Evolutionary conservation across 2,888 invertebrate genomes (phyloP).

Genomic region (Liodrosophila aerea): DNA sequence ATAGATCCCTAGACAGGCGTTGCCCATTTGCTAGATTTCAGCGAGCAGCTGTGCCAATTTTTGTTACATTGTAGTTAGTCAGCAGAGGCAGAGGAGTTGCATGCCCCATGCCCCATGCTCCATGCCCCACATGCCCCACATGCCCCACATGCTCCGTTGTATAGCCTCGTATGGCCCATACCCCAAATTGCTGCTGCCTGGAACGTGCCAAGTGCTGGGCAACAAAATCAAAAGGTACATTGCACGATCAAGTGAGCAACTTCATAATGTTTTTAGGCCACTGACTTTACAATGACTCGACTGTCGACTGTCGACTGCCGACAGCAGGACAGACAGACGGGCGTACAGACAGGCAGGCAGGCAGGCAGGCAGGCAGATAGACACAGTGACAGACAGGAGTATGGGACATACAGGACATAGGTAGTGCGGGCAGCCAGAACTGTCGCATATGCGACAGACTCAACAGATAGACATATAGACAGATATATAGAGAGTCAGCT

Average conservation of each 20-base stretch:
- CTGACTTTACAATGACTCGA: slow-evolving; percentile 71
- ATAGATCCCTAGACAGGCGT: slow-evolving; percentile 25
- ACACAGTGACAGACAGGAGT: slow-evolving; percentile 3
- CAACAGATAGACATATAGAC: slow-evolving; percentile 19
- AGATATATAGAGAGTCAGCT: slow-evolving; percentile 9
- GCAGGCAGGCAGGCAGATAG: slow-evolving; percentile 1
- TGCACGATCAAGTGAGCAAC: slow-evolving; percentile 81
- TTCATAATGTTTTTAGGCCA: slow-evolving; percentile 78
- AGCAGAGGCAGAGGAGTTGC: background rate
- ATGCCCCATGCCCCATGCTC: background rate
- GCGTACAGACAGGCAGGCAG: background rate
- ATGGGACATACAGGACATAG: background rate
- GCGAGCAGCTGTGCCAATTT: slow-evolving; percentile 43
- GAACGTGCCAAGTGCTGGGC: slow-evolving; percentile 80
- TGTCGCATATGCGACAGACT: slow-evolving; percentile 22
- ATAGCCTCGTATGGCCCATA: background rate
- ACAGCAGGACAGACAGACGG: too few species aligned
- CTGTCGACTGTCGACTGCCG: slow-evolving; percentile 15
- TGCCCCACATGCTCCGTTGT: background rate
- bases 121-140: slow-evolving; percentile 1
- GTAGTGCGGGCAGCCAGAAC: background rate
- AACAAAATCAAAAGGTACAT: slow-evolving; percentile 79
- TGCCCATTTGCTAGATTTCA: slow-evolving; percentile 35
- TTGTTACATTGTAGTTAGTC: slow-evolving; percentile 8
- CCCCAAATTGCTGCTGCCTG: slow-evolving; percentile 28